Base-by-base conservation (phyloP, 2,888 invertebrate species). In the Eudemis profundana region DNA sequence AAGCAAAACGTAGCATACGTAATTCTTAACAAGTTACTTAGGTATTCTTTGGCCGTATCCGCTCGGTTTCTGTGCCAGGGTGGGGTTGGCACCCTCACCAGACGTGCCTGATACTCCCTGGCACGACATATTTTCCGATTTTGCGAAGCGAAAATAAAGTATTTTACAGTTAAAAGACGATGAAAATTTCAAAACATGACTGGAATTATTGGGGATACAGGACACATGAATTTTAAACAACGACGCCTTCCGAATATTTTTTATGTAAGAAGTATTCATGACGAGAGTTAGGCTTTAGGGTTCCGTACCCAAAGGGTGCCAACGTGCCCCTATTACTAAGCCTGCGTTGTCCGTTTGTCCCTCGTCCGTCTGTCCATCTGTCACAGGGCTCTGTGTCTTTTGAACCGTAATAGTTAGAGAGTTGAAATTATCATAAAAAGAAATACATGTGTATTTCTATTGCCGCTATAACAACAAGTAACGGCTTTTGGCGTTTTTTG, bases 91-190 rank as follows among this genome's bases (percentile, higher is more conserved):
- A 76, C 79, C 60, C 38, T 12, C 60, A 27, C 36, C 33, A 40
- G 12, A 50, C 47, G 64, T 51, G 40, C 72, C 67, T 68, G 76
- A 70, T 69, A 77, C 78, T 49, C 68, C 69, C 70, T 70, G 74
- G 72, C 63, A 76, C 77, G 61, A 69, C 47, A 57, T 62, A 65
- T 69, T 68, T 67, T 57, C 59, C 57, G 50, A 68, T 59, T 46
- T 65, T 53, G 44, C 53, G 57, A 68, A 62, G 54, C 62, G 59
- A 67, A 68, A 68, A 68, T 61, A 42, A 65, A 38, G 27, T 38
- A 51, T 47, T 40, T 29, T 46, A 44, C 17, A 23, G 51, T 33
- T 36, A 46, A 54, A 46, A 27, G 17, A 42, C 38, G 19, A 42
- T 33, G 29, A 44, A 40, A 21, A 5, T 40, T 49, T 56, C 10